Evolutionary conservation across 2,888 invertebrate species (phyloP).

Genomic region (Philereme vetulata): DNA sequence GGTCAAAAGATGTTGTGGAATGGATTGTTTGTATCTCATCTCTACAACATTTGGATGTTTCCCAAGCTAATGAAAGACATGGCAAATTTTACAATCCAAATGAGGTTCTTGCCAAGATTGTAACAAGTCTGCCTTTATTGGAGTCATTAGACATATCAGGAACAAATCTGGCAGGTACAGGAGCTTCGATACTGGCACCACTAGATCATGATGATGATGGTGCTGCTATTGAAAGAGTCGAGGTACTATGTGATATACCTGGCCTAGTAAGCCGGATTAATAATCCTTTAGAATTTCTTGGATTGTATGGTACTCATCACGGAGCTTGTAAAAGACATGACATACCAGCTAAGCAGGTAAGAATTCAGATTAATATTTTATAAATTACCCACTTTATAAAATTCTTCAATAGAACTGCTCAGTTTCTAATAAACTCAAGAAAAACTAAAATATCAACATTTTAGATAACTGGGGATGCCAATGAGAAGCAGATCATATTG

Average conservation of each 20-base stretch:
- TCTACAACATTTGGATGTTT: constrained; percentile 92
- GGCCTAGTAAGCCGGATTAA: constrained; percentile 91
- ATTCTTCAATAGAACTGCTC: too few relatives aligned
- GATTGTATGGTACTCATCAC: constrained; percentile 94
- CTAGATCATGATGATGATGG: constrained; percentile 44
- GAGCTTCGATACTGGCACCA: constrained; percentile 83
- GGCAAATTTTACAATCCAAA: constrained; percentile 91
- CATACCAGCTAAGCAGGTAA: constrained; percentile 94
- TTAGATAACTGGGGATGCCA: constrained; percentile 95
- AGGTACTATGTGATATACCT: constrained; percentile 89
- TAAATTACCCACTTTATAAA: too few relatives aligned
- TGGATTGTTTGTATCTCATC: constrained; percentile 84
- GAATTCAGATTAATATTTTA: constrained; percentile 37
- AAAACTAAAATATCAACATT: background rate
- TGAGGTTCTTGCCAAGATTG: constrained; percentile 87
- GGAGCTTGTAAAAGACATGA: constrained; percentile 95
- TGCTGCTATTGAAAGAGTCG: constrained; percentile 19
- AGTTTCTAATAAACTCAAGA: too few relatives aligned
- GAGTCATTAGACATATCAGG: constrained; percentile 96
- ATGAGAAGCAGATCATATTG: constrained; percentile 94
- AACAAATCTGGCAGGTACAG: constrained; percentile 96
- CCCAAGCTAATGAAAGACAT: constrained; percentile 88
- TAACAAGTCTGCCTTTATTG: constrained; percentile 89
- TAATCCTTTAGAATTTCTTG: constrained; percentile 93
- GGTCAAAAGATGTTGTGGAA: constrained; percentile 85